A percentile compares a stretch with the other conserved stretches of the same genome.
Evolutionary conservation across 2,113 vertebrate genomes (phyloP).

Genomic region (Marmota flaviventris): DNA sequence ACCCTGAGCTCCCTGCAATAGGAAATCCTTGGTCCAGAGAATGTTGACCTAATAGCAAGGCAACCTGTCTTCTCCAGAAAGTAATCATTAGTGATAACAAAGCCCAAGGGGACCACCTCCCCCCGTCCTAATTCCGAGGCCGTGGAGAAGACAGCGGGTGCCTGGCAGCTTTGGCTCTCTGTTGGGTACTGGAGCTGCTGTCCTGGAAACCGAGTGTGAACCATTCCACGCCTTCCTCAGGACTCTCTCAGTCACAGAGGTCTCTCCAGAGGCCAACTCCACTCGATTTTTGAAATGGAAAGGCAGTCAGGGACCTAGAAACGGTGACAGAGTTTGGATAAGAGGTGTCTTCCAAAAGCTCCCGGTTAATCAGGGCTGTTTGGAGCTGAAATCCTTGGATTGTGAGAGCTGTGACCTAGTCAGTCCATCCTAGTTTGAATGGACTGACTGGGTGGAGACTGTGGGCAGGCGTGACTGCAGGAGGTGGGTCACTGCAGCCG

Average conservation of each 20-base stretch:
- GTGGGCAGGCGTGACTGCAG: too few relatives aligned
- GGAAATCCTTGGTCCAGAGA: background rate
- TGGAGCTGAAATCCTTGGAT: too few relatives aligned
- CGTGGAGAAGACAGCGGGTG: too few relatives aligned
- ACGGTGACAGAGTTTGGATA: too few relatives aligned
- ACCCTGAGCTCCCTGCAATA: background rate
- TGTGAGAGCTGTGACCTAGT: too few relatives aligned
- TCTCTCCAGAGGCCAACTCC: background rate
- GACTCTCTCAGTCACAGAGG: background rate
- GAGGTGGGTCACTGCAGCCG: too few relatives aligned
- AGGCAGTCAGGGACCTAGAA: too few relatives aligned
- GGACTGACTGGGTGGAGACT: too few relatives aligned
- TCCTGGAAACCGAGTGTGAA: background rate
- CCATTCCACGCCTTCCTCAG: background rate
- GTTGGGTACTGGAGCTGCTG: accelerated
- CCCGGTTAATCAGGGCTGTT: too few relatives aligned
- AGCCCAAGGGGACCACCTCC: background rate
- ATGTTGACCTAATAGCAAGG: background rate
- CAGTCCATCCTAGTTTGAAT: too few relatives aligned
- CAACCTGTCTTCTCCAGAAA: background rate
- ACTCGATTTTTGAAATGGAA: background rate
- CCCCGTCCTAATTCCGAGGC: accelerated
- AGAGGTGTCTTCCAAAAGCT: too few relatives aligned
- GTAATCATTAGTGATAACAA: background rate
- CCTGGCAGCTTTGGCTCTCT: background rate